Conservation (phyloP, 1,140 invertebrate species). For the Diploscapter pachys region DNA sequence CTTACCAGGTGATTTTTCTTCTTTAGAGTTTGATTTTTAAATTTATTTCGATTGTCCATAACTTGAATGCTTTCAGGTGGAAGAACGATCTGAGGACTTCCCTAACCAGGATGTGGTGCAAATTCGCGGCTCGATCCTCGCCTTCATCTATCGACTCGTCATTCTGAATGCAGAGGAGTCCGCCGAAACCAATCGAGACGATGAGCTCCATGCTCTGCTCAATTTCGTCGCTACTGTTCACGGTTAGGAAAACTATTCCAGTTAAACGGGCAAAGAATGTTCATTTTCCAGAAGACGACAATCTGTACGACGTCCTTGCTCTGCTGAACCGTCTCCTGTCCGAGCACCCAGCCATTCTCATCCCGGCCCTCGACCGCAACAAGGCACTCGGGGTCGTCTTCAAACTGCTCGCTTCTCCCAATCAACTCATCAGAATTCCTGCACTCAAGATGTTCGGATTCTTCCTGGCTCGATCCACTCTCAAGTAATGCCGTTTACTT, state of each 20-base stretch:
- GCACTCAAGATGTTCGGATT: conserved; percentile 89
- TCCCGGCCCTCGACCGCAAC: conserved; percentile 85
- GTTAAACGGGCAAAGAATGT: conserved; percentile 59
- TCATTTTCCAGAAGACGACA: conserved; percentile 73
- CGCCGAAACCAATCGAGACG: conserved; percentile 72
- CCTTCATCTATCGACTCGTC: conserved; percentile 42
- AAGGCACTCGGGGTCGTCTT: conserved; percentile 89
- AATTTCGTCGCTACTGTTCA: conserved; percentile 96
- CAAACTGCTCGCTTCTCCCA: conserved; percentile 88
- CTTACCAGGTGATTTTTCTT: conserved; percentile 19
- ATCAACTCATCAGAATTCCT: conserved; percentile 88
- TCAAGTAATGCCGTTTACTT: conserved; percentile 71
- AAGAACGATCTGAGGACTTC: conserved; percentile 1
- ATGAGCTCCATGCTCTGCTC: conserved; percentile 93
- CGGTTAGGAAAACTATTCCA: conserved; percentile 64
- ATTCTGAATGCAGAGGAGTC: conserved; percentile 26
- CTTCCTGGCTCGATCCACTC: conserved; percentile 87
- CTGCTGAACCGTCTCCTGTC: conserved; percentile 94
- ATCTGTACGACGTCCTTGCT: conserved; percentile 93
- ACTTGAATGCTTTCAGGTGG: not conserved
- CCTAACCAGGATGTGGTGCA: conserved; percentile 36
- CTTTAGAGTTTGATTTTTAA: not conserved
- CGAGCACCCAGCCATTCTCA: conserved; percentile 93
- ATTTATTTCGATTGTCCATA: too few species aligned
- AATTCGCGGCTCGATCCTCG: conserved; percentile 46